Percentiles rank a stretch among this genome's conserved stretches.
Evolutionary conservation across 1,140 invertebrate species (phyloP).

Genomic region (Teleogryllus occipitalis): DNA sequence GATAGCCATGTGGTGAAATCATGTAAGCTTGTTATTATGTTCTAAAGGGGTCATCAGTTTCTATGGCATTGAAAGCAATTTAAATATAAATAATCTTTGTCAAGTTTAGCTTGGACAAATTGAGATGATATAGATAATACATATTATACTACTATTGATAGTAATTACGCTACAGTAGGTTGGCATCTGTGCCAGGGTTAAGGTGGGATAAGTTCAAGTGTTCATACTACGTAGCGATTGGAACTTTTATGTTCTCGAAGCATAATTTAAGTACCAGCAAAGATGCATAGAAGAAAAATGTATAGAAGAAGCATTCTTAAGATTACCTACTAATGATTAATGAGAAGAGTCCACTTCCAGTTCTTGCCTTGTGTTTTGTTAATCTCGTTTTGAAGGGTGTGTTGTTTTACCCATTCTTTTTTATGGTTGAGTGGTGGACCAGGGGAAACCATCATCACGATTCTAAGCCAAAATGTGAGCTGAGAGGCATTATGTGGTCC

Average conservation of each 20-base stretch:
- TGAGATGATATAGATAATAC: conserved; percentile 9
- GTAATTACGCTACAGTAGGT: conserved; percentile 18
- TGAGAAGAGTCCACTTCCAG: conserved; percentile 8
- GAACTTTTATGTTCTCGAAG: conserved; percentile 19
- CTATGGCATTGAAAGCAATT: neutral
- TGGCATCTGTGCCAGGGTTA: conserved; percentile 13
- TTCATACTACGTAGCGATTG: conserved; percentile 16
- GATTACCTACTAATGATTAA: neutral
- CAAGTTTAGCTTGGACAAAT: conserved; percentile 15
- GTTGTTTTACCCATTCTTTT: conserved; percentile 8
- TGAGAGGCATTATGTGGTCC: conserved; percentile 17
- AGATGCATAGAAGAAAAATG: conserved; percentile 11
- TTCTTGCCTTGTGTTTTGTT: conserved; percentile 21
- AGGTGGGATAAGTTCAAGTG: conserved; percentile 20
- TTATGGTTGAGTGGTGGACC: conserved; percentile 9
- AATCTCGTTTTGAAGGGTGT: conserved; percentile 15
- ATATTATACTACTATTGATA: conserved; percentile 9
- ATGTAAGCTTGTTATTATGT: conserved; percentile 11
- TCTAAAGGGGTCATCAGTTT: conserved; percentile 9
- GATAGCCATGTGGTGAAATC: conserved; percentile 9
- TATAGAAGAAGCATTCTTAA: neutral
- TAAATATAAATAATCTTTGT: conserved; percentile 9
- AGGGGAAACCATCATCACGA: conserved; percentile 8
- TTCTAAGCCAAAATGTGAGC: conserved; percentile 12
- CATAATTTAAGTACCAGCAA: conserved; percentile 21